Conservation (phyloP, 35 echinoderm and acorn worm genomes). For the Lytechinus pictus region DNA sequence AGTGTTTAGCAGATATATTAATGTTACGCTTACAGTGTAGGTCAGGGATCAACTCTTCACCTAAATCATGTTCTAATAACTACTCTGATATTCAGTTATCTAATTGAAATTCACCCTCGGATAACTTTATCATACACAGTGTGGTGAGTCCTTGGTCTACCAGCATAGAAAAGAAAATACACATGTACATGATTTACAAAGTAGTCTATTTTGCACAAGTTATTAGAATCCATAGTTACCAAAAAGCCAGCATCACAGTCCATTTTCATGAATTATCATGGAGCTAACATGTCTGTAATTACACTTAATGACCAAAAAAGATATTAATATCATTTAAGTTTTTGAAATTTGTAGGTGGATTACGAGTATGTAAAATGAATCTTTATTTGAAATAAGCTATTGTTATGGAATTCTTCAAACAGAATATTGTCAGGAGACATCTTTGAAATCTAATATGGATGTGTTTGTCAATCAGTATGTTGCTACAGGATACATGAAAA, state of each 20-base stretch:
- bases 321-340: background rate
- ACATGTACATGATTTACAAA: constrained; percentile 3
- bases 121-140: background rate
- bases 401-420: background rate
- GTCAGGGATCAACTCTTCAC: background rate
- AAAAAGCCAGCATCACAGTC: background rate
- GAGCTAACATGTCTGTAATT: background rate
- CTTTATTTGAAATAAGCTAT: background rate
- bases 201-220: background rate
- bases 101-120: background rate
- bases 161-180: background rate
- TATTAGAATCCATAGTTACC: background rate
- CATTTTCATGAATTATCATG: background rate
- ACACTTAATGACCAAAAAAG: background rate
- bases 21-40: background rate
- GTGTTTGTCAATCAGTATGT: background rate
- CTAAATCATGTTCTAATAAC: background rate
- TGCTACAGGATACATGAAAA: no score
- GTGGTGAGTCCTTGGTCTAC: background rate
- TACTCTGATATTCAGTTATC: background rate
- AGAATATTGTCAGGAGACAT: background rate
- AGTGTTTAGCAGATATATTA: background rate
- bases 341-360: background rate
- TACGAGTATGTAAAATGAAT: background rate
- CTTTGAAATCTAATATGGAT: background rate